A percentile compares a stretch with the other conserved stretches of the same genome.
These are phyloP conservation scores for Boleophthalmus pectinirostris DNA, from an alignment of 2,113 vertebrate genomes.

Conservation along the genomic window DNA sequence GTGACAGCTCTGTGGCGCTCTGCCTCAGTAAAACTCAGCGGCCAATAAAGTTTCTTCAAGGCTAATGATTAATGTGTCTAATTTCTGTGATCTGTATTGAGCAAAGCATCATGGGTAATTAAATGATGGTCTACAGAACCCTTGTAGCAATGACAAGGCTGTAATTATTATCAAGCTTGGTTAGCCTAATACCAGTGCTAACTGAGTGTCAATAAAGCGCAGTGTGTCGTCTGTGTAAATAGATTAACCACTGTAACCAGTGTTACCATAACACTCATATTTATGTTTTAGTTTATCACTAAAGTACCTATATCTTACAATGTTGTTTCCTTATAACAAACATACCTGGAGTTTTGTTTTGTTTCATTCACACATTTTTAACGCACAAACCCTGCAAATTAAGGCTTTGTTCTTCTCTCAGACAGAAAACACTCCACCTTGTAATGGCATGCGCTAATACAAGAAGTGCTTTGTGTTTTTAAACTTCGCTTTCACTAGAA, in stretches of 20 bases:
- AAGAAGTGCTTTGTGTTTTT: too few species aligned
- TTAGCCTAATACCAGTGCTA: slow-evolving; percentile 46
- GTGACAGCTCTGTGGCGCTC: slow-evolving; percentile 48
- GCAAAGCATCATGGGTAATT: slow-evolving; percentile 64
- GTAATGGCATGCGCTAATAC: too few species aligned
- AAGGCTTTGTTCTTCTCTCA: too few species aligned
- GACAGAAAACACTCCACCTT: too few species aligned
- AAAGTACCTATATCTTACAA: too few species aligned
- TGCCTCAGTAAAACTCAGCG: slow-evolving; percentile 54
- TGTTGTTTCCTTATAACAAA: too few species aligned
- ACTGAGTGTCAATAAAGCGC: slow-evolving; percentile 56
- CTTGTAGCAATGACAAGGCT: slow-evolving; percentile 57
- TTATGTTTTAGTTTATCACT: too few species aligned
- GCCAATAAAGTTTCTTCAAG: slow-evolving; percentile 61
- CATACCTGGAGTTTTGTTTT: too few species aligned
- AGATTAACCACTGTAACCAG: slow-evolving; percentile 19
- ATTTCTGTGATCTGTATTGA: slow-evolving; percentile 66
- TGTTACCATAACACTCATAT: background rate
- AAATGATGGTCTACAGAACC: slow-evolving; percentile 58
- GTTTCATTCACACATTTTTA: too few species aligned
- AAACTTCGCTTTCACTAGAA: too few species aligned
- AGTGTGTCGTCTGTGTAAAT: slow-evolving; percentile 18
- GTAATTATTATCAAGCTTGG: slow-evolving; percentile 58
- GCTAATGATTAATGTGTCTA: slow-evolving; percentile 68
- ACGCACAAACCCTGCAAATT: too few species aligned